Evolutionary conservation across 2,797 vertebrate genomes (phyloP).

Genomic region (Eulemur albifrons): DNA sequence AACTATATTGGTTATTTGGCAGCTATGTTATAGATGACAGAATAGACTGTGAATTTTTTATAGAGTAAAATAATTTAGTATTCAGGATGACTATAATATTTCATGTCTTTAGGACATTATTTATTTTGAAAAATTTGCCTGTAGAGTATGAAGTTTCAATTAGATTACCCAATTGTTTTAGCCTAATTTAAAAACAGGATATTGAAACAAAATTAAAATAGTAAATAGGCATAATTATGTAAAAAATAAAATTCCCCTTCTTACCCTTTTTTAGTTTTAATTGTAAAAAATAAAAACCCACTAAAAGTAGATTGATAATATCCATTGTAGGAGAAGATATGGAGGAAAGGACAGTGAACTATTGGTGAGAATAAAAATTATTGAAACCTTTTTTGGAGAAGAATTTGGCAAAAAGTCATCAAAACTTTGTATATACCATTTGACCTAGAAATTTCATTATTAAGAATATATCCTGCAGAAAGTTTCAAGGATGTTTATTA

Average conservation of each 20-base stretch:
- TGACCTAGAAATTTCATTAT: not conserved
- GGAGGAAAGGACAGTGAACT: not conserved
- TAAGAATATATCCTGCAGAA: not conserved
- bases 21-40: not conserved
- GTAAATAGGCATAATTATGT: not conserved
- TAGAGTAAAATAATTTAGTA: not conserved
- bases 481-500: not conserved
- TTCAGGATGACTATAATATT: not conserved
- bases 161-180: not conserved
- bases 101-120: not conserved
- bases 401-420: not conserved
- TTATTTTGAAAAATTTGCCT: slow-evolving; percentile 8
- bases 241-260: not conserved
- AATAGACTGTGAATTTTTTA: not conserved
- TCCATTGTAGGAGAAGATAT: not conserved
- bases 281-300: not conserved
- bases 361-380: not conserved
- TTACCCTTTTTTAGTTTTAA: not conserved
- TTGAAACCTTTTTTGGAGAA: not conserved
- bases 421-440: not conserved
- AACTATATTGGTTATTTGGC: slow-evolving; percentile 5
- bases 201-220: slow-evolving; percentile 8
- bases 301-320: not conserved
- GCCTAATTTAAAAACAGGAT: not conserved
- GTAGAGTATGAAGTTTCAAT: not conserved